A percentile compares a stretch with the other conserved stretches of the same genome.
These are phyloP conservation scores for Entomobrya proxima DNA, from an alignment of 2,888 invertebrate genomes.

Conservation along the genomic window DNA sequence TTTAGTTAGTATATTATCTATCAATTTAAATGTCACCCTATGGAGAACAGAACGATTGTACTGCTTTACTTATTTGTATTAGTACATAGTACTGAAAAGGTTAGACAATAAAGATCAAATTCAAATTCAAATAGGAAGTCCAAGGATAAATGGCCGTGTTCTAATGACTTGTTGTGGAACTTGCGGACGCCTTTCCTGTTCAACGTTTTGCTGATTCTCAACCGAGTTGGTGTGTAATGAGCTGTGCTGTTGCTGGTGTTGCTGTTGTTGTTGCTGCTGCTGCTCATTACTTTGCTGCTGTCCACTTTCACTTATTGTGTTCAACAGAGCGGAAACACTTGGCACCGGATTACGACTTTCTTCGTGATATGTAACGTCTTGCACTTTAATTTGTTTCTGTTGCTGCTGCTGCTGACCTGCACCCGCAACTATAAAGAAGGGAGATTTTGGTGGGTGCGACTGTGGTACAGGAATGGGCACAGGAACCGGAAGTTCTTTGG, in stretches of 20 bases:
- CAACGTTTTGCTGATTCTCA: not conserved
- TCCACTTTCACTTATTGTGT: not conserved
- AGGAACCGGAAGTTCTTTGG: constrained; percentile 70
- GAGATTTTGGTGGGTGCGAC: constrained; percentile 69
- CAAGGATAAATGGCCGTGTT: constrained; percentile 63
- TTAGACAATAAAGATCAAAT: too few relatives aligned
- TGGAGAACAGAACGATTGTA: too few relatives aligned
- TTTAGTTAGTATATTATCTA: too few relatives aligned
- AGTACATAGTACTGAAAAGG: too few relatives aligned
- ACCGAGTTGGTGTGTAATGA: not conserved
- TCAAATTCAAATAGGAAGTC: too few relatives aligned
- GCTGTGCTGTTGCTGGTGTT: constrained; percentile 17
- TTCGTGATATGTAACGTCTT: constrained; percentile 68
- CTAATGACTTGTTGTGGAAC: constrained; percentile 41
- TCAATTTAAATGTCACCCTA: too few relatives aligned
- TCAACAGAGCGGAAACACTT: not conserved
- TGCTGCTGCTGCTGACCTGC: constrained; percentile 44
- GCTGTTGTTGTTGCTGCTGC: constrained; percentile 5
- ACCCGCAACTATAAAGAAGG: constrained; percentile 68
- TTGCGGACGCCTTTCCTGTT: constrained; percentile 14
- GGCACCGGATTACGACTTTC: constrained; percentile 50
- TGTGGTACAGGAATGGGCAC: constrained; percentile 73
- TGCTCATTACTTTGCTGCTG: not conserved
- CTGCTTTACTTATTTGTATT: too few relatives aligned
- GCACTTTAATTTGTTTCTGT: constrained; percentile 53